phyloP scores from a whole-genome alignment of 2,797 vertebrate genomes.

The Poeciliopsis turneri region DNA sequence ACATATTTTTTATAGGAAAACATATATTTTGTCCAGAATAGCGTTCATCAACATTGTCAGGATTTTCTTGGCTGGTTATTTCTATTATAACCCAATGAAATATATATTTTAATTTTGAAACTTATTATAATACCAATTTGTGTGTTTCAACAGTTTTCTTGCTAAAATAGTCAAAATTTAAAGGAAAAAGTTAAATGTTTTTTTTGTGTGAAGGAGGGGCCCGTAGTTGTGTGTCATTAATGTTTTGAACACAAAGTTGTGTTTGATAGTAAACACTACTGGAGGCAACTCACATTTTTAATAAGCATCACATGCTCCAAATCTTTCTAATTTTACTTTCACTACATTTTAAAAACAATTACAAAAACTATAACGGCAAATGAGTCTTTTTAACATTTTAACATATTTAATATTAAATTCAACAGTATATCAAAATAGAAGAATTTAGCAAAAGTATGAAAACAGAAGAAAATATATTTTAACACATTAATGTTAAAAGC shows the following conservation, averaged over 20 bases:
- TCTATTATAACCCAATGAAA: not conserved
- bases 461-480: not conserved
- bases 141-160: not conserved
- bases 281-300: not conserved
- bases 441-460: not conserved
- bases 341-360: not conserved
- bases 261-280: conserved; percentile 30
- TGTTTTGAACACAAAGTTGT: conserved; percentile 25
- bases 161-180: not conserved
- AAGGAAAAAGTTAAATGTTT: conserved; percentile 4
- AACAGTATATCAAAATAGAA: not conserved
- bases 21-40: conserved; percentile 55
- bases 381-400: not conserved
- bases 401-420: not conserved
- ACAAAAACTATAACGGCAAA: not conserved
- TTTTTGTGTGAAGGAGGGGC: not conserved
- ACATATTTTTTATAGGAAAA: not conserved
- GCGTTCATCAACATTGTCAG: conserved; percentile 31
- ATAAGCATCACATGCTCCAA: not conserved
- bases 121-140: not conserved
- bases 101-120: not conserved
- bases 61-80: conserved; percentile 19
- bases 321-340: not conserved
- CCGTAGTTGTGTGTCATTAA: conserved; percentile 17
- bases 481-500: not conserved